Evolutionary conservation across 2,113 vertebrate species (phyloP).

Genomic region (Aythya baeri): DNA sequence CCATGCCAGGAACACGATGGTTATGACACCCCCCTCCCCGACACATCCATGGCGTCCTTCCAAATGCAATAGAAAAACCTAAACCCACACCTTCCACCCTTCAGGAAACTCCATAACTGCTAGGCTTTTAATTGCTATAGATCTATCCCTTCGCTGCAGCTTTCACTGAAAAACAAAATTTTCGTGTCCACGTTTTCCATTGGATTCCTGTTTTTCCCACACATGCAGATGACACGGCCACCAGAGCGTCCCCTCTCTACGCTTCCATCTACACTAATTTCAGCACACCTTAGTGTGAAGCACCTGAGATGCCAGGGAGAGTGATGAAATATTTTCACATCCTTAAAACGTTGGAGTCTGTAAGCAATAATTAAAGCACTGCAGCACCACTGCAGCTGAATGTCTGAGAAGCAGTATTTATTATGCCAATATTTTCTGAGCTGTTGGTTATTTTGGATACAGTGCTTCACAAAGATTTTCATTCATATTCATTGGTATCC

Average conservation of each 20-base stretch:
- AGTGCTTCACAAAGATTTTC: neutral
- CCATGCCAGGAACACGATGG: neutral
- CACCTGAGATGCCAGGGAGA: neutral
- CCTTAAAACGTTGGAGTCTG: neutral
- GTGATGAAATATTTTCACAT: neutral
- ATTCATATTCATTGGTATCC: neutral
- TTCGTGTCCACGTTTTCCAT: neutral
- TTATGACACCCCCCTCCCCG: neutral
- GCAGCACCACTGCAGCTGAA: neutral
- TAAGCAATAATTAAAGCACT: neutral
- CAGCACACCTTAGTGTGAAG: neutral
- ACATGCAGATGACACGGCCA: accelerated
- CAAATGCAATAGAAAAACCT: neutral
- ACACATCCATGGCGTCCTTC: neutral
- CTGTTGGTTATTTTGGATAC: neutral
- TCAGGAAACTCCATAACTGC: neutral
- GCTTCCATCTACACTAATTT: neutral
- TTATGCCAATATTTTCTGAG: neutral
- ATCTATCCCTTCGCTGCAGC: neutral
- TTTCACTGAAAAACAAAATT: neutral
- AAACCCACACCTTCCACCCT: neutral
- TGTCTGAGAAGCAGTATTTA: neutral
- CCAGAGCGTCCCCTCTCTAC: neutral
- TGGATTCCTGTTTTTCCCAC: neutral
- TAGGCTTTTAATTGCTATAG: neutral